Evolutionary conservation across 2,888 invertebrate genomes (phyloP).

Genomic region (Eucera pruinosa): DNA sequence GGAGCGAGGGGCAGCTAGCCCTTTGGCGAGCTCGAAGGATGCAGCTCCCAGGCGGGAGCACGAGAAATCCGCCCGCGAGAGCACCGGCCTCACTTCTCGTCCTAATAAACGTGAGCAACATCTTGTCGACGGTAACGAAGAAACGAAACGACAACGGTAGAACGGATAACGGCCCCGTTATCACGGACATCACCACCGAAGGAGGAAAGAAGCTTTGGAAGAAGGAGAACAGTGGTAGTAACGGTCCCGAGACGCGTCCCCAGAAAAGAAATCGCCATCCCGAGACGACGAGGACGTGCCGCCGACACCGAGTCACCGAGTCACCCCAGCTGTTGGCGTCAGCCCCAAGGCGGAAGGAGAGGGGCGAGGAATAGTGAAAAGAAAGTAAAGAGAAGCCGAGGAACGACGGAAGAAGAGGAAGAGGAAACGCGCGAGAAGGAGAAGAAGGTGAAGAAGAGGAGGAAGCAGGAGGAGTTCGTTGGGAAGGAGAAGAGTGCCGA

Average conservation of each 20-base stretch:
- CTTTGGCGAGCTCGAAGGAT: constrained; percentile 84
- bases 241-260: constrained; percentile 73
- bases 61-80: constrained; percentile 82
- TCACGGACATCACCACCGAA: constrained; percentile 40
- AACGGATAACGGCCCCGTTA: constrained; percentile 55
- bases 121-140: constrained; percentile 66
- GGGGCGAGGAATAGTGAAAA: constrained; percentile 81
- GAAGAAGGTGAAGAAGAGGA: constrained; percentile 63
- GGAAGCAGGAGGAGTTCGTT: constrained; percentile 55
- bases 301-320: constrained; percentile 77
- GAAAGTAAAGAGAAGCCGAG: constrained; percentile 64
- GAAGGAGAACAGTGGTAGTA: constrained; percentile 65
- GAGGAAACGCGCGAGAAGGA: constrained; percentile 71
- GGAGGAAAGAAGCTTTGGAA: constrained; percentile 58
- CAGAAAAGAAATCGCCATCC: constrained; percentile 75
- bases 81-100: constrained; percentile 78
- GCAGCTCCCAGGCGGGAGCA: constrained; percentile 85
- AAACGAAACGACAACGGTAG: constrained; percentile 65
- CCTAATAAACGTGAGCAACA: constrained; percentile 77
- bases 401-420: constrained; percentile 66
- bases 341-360: constrained; percentile 80
- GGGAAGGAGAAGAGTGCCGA: constrained; percentile 64
- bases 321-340: constrained; percentile 80
- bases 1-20: constrained; percentile 83
- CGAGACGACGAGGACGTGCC: constrained; percentile 76